Evolutionary conservation across 2,113 vertebrate species (phyloP), one percentile per base, ranked within the genome.

Genomic region (Leptosomus discolor): DNA sequence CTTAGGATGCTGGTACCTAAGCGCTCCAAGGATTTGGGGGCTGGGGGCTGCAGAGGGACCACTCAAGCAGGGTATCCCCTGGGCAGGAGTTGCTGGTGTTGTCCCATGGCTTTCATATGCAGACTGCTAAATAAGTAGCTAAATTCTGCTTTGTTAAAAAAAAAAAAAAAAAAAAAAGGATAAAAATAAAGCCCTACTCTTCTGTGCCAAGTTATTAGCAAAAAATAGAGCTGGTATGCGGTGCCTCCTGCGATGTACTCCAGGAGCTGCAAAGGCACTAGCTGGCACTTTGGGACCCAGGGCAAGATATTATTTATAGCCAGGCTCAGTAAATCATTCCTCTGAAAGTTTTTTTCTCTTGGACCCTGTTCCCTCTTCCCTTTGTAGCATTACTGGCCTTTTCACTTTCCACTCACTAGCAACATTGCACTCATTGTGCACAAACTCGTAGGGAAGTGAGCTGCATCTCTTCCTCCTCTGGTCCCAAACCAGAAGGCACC

Each of bases 191-290:
- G 46, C 34, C 63, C 46, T 11, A 2, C 14, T 58, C 27, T 74
- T 63, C 11, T 24, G 48, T 8, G 5, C 15, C 2, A 46, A 78
- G 87, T 77, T 92, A 78, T 92, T 16, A 71, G 94, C 46, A 90
- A 85, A 95, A 97, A 91, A 94, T 91, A 95, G 91, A 81, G 60
- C 16, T 75, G 96, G 94, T 79, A 91, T 68, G 89, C 5, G 15
- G 15, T 75, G 90, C 69, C 53, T 63, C 50, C 86, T 85, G 87
- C 60, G 64, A 2, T 67, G 73, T 51, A 20, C 91, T 91, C 89
- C 84, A 71, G 91, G 90, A 92, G 81, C 84, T 89, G 69, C 74
- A 78, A 6, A 68, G 74, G 84, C 91, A 89, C 30, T 37, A 9
- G 74, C 92, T 88, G 92, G 78, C 70, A 84, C 86, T 75, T 32